These are phyloP conservation scores for Brachyhypopomus gauderio DNA, from an alignment of 2,113 vertebrate genomes.

Conservation along the genomic window DNA sequence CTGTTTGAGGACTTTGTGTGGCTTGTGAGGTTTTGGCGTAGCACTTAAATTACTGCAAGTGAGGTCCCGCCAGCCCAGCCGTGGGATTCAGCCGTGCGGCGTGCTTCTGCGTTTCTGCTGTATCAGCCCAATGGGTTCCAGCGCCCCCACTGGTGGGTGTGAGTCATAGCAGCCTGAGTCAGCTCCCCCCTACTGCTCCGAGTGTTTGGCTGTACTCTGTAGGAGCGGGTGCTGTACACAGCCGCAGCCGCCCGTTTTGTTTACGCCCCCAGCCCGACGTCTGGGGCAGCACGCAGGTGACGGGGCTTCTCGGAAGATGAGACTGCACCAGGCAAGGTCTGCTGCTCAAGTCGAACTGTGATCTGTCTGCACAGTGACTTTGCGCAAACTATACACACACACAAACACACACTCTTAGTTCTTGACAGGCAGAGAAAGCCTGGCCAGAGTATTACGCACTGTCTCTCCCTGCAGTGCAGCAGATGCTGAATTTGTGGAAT, in stretches of 20 bases:
- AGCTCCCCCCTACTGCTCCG: constrained; percentile 7
- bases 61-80: background rate
- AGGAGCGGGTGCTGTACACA: background rate
- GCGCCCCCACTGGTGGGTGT: constrained; percentile 9
- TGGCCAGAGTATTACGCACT: background rate
- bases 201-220: constrained; percentile 7
- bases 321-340: background rate
- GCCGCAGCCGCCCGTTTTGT: background rate
- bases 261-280: background rate
- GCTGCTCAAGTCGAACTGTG: background rate
- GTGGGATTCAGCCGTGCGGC: background rate
- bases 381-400: background rate
- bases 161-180: constrained; percentile 30
- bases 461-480: constrained; percentile 31
- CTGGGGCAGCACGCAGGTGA: background rate
- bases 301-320: background rate
- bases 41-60: background rate
- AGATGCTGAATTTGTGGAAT: constrained; percentile 41
- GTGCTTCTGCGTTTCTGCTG: background rate
- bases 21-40: background rate
- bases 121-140: constrained; percentile 10
- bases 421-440: constrained; percentile 10
- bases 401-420: constrained; percentile 16
- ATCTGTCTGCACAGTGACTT: background rate
- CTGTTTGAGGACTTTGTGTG: no score